A percentile compares a stretch with the other conserved stretches of the same genome.
phyloP scores from a whole-genome alignment of 2,797 vertebrate species.

The Catharus ustulatus region DNA sequence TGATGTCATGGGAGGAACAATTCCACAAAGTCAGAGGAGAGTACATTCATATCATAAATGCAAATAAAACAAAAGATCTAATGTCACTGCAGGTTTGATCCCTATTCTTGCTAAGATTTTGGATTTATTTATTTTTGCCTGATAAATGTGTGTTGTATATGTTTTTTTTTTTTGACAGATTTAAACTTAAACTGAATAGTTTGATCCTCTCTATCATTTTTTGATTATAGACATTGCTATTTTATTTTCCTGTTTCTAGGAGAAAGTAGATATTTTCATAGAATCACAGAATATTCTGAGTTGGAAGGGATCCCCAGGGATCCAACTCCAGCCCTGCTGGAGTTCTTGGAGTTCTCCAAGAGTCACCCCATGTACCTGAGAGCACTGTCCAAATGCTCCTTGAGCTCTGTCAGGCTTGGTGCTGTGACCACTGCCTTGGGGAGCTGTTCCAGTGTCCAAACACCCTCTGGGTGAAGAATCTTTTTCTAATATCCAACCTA shows the following conservation, averaged over 20 bases:
- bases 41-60: background rate
- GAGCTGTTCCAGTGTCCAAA: rapidly evolving
- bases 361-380: rapidly evolving
- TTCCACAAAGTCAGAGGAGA: background rate
- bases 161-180: background rate
- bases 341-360: background rate
- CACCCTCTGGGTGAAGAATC: background rate
- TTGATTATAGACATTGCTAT: background rate
- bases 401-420: background rate
- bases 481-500: no score
- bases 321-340: background rate
- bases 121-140: background rate
- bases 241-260: background rate
- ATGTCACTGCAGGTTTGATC: background rate
- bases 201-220: background rate
- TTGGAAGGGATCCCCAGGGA: background rate
- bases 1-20: background rate
- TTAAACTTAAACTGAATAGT: background rate
- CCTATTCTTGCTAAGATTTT: background rate
- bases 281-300: background rate
- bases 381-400: rapidly evolving
- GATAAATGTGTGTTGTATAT: background rate
- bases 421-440: background rate
- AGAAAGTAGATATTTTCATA: background rate
- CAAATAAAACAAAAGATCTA: background rate